Percentiles rank a stretch among this genome's conserved stretches.
Conservation (phyloP, 2,888 invertebrate species). For the Macaria liturata region DNA sequence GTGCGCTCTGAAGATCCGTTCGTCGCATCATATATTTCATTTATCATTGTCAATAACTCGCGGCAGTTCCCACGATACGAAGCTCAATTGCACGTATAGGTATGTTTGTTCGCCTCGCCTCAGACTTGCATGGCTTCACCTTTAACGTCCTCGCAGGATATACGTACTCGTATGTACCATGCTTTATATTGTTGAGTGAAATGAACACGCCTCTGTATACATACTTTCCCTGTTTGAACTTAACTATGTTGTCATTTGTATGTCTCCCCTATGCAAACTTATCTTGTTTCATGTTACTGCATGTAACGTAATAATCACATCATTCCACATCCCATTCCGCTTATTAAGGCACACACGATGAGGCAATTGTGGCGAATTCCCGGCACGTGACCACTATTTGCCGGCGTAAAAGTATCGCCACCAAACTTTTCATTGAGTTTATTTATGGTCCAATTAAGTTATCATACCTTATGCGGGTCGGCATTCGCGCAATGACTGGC, state of each 20-base stretch:
- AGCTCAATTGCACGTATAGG: conserved; percentile 48
- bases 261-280: conserved; percentile 32
- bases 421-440: conserved; percentile 63
- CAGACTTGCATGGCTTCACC: conserved; percentile 3
- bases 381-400: conserved; percentile 79
- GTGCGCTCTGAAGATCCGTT: conserved; percentile 41
- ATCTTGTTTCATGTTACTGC: conserved; percentile 50
- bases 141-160: conserved; percentile 6
- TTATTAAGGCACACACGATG: conserved; percentile 59
- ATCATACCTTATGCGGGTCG: conserved; percentile 71
- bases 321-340: conserved; percentile 60
- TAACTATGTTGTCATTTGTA: conserved; percentile 18
- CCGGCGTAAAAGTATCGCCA: conserved; percentile 66
- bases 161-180: too few relatives aligned
- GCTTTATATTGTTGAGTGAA: too few relatives aligned
- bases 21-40: conserved; percentile 48
- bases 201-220: too few relatives aligned
- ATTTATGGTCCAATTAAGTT: conserved; percentile 76
- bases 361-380: conserved; percentile 73
- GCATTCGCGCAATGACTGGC: conserved; percentile 30
- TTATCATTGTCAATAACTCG: conserved; percentile 52
- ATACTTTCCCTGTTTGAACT: too few relatives aligned
- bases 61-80: conserved; percentile 52
- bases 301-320: conserved; percentile 74
- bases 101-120: conserved; percentile 25